Percentiles rank a stretch among this genome's conserved stretches.
Evolutionary conservation across 2,113 vertebrate species (phyloP).

Genomic region (Lota lota): DNA sequence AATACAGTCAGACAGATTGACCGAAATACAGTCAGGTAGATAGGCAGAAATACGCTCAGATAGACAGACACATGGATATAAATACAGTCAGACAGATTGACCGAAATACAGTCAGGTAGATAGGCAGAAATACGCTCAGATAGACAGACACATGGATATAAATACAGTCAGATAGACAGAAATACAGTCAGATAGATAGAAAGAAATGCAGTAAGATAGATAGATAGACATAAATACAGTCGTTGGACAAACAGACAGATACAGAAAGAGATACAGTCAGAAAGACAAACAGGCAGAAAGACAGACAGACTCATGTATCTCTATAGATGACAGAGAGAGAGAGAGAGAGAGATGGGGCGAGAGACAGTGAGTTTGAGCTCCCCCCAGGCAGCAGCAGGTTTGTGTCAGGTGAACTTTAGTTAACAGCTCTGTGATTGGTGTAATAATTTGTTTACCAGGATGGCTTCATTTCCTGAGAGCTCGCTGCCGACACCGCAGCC

Average conservation of each 20-base stretch:
- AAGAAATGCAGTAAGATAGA: too few species aligned
- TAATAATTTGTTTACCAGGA: constrained; percentile 48
- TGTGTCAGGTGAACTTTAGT: constrained; percentile 34
- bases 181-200: not conserved
- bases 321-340: not conserved
- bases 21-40: too few species aligned
- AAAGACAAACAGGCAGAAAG: not conserved
- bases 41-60: too few species aligned
- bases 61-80: too few species aligned
- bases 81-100: too few species aligned
- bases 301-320: not conserved
- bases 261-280: not conserved
- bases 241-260: not conserved
- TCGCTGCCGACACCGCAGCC: constrained; percentile 47
- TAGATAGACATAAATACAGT: too few species aligned
- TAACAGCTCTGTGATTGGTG: constrained; percentile 37
- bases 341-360: not conserved
- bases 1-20: too few species aligned
- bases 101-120: too few species aligned
- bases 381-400: constrained; percentile 20
- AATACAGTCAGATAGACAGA: too few species aligned
- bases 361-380: not conserved
- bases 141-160: too few species aligned
- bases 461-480: constrained; percentile 28
- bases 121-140: too few species aligned